Evolutionary conservation across 1,140 invertebrate species (phyloP), one percentile per base, ranked within the genome.

Genomic region (Bombus pascuorum): DNA sequence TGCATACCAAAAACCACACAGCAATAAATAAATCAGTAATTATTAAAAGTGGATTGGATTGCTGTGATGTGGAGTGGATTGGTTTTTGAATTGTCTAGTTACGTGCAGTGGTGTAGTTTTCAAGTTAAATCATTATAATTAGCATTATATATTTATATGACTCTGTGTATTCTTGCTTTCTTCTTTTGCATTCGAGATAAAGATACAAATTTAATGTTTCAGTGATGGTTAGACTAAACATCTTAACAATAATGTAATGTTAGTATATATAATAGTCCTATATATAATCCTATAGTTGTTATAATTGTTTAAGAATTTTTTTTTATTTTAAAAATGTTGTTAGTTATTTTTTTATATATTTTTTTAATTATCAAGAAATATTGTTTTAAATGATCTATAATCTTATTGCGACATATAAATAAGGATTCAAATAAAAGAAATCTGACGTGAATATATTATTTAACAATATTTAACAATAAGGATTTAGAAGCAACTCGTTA

Each of bases 31-130:
- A 92, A 90, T 82, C 89, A 92, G 92, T 91, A 93, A 93, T 91
- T 82, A 92, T 91, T 87, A 72, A 90, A 90, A 92, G 92, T 93
- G 89, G 93, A 93, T 93, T 93, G 90, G 91, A 95, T 95, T 94
- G 94, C 94, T 95, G 94, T 94, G 92, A 93, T 93, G 91, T 95
- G 94, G 93, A 95, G 93, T 95, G 94, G 94, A 95, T 94, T 95
- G 94, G 93, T 94, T 95, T 95, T 95, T 94, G 91, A 94, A 94
- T 91, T 94, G 92, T 95, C 94, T 95, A 95, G 92, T 96, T 96
- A 96, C 94, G 95, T 94, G 94, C 93, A 93, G 93, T 93, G 93
- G 93, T 88, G 82, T 90, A 92, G 89, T 89, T 90, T 84, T 86
- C 85, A 70, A 73, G 32, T 77, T 42, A 39, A 68, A 76, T 32